Base-by-base conservation (phyloP, 2,797 vertebrate genomes). In the Clarias laeviceps region DNA sequence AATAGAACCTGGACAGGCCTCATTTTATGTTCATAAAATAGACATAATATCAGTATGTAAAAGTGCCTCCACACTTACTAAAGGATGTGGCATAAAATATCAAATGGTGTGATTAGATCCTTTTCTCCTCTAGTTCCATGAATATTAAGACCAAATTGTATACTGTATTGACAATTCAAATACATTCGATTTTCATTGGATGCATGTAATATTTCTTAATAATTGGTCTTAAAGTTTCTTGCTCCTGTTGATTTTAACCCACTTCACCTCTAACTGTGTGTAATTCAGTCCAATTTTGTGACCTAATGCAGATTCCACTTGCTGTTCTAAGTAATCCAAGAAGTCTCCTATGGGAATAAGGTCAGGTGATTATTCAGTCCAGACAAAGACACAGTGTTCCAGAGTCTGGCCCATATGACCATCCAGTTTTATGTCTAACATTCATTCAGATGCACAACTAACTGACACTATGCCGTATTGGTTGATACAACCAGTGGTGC, bases 231-330 rank as follows among this genome's bases (percentile, higher is more conserved):
- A 5, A 29, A 15, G 34, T 45, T 6, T 40, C 22, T 27, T 62
- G 56, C 15, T 37, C 32, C 34, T n/a, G 24, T 62, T 29, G 17
- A 27, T 79, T 40, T 34, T 64, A 79, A 12, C 3, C 2, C 59
- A 79, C 22, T 64, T 45, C 59, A 45, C 34, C 18, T 18, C 5
- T 27, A 80, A 62, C 24, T 64, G 59, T 6, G 32, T 45, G 59
- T 24, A 64, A 45, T 64, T 80, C 24, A 40, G 77, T 24, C 45
- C 22, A 80, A 27, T 27, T 64, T 15, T n/a, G 56, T 32, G 56
- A 32, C 56, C 74, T 78, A 59, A 34, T 78, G 61, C 50, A 61
- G 57, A 37, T 78, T 78, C 40, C 32, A 62, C 57, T 59, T 64
- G 59, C 57, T 79, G 76, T 78, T 14, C 56, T 22, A 56, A 34